phyloP scores from a whole-genome alignment of 1,140 invertebrate genomes.

The Drosophila virilis region DNA sequence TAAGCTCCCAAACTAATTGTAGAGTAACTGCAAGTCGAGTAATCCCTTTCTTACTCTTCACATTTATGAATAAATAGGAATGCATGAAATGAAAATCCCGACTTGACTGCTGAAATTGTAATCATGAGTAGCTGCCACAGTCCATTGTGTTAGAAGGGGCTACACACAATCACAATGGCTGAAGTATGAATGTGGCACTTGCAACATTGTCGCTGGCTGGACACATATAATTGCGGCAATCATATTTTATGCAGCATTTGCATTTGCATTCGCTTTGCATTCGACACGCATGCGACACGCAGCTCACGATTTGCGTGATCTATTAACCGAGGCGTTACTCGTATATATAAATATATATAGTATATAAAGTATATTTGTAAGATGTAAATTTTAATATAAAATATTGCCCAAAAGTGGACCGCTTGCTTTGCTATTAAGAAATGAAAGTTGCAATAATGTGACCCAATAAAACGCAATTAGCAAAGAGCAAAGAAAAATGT shows the following conservation, averaged over 20 bases:
- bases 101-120: neutral
- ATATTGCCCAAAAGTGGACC: neutral
- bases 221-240: conserved; percentile 40
- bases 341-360: neutral
- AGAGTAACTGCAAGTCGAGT: neutral
- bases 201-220: conserved; percentile 9
- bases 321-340: neutral
- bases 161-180: conserved; percentile 1
- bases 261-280: conserved; percentile 34
- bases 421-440: neutral
- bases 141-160: neutral
- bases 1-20: too few species aligned
- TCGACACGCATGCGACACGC: conserved; percentile 37
- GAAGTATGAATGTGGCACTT: neutral
- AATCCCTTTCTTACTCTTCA: neutral
- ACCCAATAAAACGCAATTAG: neutral
- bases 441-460: conserved; percentile 1
- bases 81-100: neutral
- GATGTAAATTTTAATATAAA: neutral
- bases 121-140: neutral
- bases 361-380: neutral
- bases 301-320: conserved; percentile 33
- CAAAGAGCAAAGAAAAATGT: neutral
- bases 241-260: conserved; percentile 41
- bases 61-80: neutral